These are phyloP conservation scores for Carabus problematicus DNA, from an alignment of 2,888 invertebrate genomes.

Conservation along the genomic window DNA sequence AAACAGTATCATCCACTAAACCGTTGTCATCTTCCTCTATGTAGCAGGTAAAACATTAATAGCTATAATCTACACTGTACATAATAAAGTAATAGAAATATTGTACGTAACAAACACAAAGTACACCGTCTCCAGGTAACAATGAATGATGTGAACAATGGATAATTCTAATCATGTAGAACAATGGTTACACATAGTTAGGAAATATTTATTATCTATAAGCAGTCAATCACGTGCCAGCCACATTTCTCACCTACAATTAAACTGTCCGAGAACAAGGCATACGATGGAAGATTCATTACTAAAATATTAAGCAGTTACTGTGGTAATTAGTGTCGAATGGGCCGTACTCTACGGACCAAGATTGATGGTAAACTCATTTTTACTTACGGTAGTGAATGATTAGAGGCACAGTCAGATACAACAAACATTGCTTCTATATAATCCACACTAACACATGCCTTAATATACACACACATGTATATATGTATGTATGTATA, in stretches of 20 bases:
- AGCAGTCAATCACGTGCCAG: slow-evolving; percentile 31
- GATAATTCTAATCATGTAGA: no score
- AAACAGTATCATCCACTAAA: no score
- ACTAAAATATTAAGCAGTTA: slow-evolving; percentile 40
- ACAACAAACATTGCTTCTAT: slow-evolving; percentile 7
- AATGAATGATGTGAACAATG: no score
- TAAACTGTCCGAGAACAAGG: slow-evolving; percentile 29
- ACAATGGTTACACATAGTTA: slow-evolving; percentile 16
- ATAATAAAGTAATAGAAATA: no score
- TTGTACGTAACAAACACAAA: no score
- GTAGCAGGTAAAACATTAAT: no score
- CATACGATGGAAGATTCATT: slow-evolving; percentile 31
- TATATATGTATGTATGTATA: background rate
- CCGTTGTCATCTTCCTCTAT: no score
- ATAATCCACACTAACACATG: background rate
- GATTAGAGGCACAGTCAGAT: slow-evolving; percentile 11
- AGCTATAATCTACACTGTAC: no score
- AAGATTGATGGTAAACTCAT: slow-evolving; percentile 34
- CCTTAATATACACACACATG: background rate
- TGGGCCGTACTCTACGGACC: slow-evolving; percentile 8
- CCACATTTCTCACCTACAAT: slow-evolving; percentile 23
- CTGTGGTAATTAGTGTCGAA: slow-evolving; percentile 37
- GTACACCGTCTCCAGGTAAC: no score
- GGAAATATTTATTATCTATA: slow-evolving; percentile 31
- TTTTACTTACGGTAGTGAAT: slow-evolving; percentile 23